Evolutionary conservation across 2,113 vertebrate genomes (phyloP).

Genomic region (Archilochus colubris): DNA sequence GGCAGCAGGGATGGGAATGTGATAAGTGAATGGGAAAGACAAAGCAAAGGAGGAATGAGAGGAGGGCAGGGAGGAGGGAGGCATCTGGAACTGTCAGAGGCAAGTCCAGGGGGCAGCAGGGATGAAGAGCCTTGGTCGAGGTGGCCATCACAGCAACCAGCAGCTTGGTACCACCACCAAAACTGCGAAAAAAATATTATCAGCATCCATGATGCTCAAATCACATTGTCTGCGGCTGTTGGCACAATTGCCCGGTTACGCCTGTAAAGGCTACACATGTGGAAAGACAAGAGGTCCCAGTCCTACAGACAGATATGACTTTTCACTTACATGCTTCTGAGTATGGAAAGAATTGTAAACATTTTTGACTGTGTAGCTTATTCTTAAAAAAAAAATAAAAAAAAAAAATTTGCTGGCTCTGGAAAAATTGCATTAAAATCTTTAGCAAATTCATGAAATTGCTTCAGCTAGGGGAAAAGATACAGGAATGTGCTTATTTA

Average conservation of each 20-base stretch:
- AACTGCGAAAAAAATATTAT: not conserved
- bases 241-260: not conserved
- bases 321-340: fast-evolving
- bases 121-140: not conserved
- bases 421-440: not conserved
- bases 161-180: not conserved
- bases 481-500: not conserved
- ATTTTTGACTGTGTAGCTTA: not conserved
- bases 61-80: not conserved
- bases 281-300: not conserved
- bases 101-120: fast-evolving
- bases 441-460: not conserved
- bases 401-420: not conserved
- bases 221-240: not conserved
- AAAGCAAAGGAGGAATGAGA: not conserved
- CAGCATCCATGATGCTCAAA: not conserved
- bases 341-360: not conserved
- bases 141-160: not conserved
- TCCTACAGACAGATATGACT: not conserved
- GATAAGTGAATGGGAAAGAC: not conserved
- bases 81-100: not conserved
- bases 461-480: not conserved
- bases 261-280: not conserved
- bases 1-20: not conserved
- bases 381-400: not conserved